A percentile compares a stretch with the other conserved stretches of the same genome.
phyloP scores from a whole-genome alignment of 2,797 vertebrate species.

The Tapirus indicus region DNA sequence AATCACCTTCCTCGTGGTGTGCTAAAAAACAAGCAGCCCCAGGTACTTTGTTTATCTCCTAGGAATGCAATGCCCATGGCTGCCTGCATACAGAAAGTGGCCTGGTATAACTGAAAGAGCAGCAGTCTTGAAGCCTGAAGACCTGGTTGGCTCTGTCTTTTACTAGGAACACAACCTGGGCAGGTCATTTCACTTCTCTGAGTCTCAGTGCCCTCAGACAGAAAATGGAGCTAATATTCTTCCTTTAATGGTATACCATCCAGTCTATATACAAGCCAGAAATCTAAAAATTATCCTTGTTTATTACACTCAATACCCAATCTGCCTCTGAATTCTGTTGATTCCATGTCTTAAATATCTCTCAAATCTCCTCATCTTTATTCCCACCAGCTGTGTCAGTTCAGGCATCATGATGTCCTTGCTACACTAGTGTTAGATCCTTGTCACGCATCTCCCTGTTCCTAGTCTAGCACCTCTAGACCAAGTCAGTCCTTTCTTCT shows the following conservation, averaged over 20 bases:
- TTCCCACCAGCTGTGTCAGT: not conserved
- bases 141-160: not conserved
- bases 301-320: not conserved
- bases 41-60: not conserved
- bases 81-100: not conserved
- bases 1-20: not conserved
- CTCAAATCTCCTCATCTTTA: not conserved
- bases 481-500: not conserved
- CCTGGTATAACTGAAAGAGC: not conserved
- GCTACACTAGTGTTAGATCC: not conserved
- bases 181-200: not conserved
- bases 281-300: not conserved
- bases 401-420: not conserved
- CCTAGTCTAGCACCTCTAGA: not conserved
- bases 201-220: not conserved
- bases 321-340: not conserved
- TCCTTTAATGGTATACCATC: not conserved
- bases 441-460: not conserved
- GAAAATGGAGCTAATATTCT: not conserved
- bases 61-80: fast-evolving
- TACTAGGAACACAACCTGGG: not conserved
- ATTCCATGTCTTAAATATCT: not conserved
- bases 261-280: not conserved
- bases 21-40: conserved; percentile 26
- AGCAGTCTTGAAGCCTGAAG: not conserved